Conservation (phyloP, 2,113 vertebrate genomes). For the Bufo bufo region DNA sequence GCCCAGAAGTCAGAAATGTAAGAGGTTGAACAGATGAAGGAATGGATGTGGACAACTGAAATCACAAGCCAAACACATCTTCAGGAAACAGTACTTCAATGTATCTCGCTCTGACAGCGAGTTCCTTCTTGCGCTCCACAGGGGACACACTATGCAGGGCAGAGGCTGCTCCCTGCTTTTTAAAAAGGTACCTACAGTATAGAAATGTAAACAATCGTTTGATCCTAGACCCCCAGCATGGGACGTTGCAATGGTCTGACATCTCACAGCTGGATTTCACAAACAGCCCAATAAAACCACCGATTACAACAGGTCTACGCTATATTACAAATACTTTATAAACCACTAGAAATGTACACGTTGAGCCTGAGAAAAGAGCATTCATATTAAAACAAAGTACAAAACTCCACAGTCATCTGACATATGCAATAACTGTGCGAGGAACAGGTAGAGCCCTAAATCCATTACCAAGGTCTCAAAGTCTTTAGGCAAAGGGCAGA, state of each 20-base stretch:
- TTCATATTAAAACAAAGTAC: constrained; percentile 26
- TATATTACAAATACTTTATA: neutral
- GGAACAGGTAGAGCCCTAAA: constrained; percentile 5
- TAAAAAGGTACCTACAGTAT: constrained; percentile 44
- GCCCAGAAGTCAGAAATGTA: constrained; percentile 19
- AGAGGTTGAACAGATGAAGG: neutral
- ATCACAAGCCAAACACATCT: constrained; percentile 9
- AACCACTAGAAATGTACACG: constrained; percentile 6
- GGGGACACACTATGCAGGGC: neutral
- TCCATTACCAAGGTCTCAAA: neutral
- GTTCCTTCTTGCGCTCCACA: too few relatives aligned
- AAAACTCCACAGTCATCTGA: constrained; percentile 25
- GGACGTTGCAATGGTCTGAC: constrained; percentile 19
- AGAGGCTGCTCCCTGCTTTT: constrained; percentile 28
- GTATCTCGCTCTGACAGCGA: neutral
- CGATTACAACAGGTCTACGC: constrained; percentile 7
- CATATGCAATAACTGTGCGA: constrained; percentile 1
- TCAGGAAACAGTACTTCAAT: constrained; percentile 45
- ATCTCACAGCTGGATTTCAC: constrained; percentile 22
- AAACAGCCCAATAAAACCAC: constrained; percentile 29
- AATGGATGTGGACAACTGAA: constrained; percentile 1
- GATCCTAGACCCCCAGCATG: constrained; percentile 45
- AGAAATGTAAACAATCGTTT: constrained; percentile 59
- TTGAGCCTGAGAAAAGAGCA: neutral
- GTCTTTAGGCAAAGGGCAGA: constrained; percentile 26